Evolutionary conservation across 92 coral and sea anemone genomes (phyloP).

Genomic region (Umimayanthus kanabou): DNA sequence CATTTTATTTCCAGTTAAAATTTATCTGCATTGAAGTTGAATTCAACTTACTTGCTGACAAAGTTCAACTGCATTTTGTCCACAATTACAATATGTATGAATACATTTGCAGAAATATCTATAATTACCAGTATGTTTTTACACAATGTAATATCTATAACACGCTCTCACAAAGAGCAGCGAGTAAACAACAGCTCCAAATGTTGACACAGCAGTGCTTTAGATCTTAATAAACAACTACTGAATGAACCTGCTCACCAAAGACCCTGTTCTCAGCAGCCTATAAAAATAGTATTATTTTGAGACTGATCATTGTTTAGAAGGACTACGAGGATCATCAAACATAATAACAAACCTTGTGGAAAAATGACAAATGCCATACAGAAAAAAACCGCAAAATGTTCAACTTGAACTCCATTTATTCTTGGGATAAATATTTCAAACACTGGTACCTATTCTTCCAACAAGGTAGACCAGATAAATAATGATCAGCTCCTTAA

Average conservation of each 20-base stretch:
- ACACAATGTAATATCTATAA: not conserved
- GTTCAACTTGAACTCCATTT: no score
- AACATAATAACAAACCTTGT: no score
- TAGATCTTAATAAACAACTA: not conserved
- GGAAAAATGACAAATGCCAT: no score
- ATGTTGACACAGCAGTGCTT: not conserved
- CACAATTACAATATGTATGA: not conserved
- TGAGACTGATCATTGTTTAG: not conserved
- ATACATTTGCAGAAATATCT: not conserved
- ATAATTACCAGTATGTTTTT: not conserved
- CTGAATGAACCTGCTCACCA: not conserved
- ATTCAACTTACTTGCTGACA: not conserved
- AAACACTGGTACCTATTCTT: no score
- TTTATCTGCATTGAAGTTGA: not conserved
- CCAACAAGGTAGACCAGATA: no score
- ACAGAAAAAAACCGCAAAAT: no score
- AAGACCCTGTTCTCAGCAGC: not conserved
- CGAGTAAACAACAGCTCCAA: slow-evolving; percentile 5
- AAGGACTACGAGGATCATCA: no score
- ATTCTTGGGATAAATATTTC: no score
- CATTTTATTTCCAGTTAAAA: not conserved
- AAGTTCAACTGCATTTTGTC: not conserved
- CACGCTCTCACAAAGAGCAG: not conserved
- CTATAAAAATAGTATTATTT: no score
- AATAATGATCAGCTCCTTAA: no score